Conservation (phyloP, 1,140 invertebrate species). For the Muscidifurax raptorellus region DNA sequence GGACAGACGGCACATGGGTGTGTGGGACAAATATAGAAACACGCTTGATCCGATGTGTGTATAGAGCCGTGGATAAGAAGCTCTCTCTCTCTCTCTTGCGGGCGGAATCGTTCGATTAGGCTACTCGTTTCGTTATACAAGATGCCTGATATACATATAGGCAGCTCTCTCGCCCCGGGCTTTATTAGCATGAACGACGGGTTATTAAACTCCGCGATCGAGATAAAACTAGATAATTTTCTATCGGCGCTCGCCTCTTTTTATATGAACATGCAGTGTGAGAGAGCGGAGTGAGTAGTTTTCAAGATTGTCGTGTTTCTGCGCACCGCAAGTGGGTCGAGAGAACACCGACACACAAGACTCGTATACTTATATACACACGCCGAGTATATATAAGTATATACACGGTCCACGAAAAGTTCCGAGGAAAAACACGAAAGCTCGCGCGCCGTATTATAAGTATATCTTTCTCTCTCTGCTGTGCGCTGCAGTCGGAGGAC, state of each 20-base stretch:
- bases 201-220: constrained; percentile 29
- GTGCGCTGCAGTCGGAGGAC: background rate
- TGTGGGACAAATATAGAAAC: constrained; percentile 44
- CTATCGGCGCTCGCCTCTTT: background rate
- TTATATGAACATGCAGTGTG: too few relatives aligned
- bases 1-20: constrained; percentile 39
- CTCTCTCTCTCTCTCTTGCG: too few relatives aligned
- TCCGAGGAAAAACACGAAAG: background rate
- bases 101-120: background rate
- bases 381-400: too few relatives aligned
- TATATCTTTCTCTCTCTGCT: too few relatives aligned
- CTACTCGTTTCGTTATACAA: too few relatives aligned
- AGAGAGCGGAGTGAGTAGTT: background rate
- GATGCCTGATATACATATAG: too few relatives aligned
- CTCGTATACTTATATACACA: too few relatives aligned
- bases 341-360: too few relatives aligned
- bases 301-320: background rate
- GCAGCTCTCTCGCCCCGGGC: background rate
- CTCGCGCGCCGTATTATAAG: background rate
- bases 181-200: background rate
- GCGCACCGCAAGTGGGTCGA: background rate
- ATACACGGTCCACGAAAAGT: background rate
- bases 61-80: background rate
- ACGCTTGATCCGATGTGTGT: constrained; percentile 25
- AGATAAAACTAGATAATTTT: constrained; percentile 3